phyloP scores from a whole-genome alignment of 2,888 invertebrate genomes.

The Agrilus mali region DNA sequence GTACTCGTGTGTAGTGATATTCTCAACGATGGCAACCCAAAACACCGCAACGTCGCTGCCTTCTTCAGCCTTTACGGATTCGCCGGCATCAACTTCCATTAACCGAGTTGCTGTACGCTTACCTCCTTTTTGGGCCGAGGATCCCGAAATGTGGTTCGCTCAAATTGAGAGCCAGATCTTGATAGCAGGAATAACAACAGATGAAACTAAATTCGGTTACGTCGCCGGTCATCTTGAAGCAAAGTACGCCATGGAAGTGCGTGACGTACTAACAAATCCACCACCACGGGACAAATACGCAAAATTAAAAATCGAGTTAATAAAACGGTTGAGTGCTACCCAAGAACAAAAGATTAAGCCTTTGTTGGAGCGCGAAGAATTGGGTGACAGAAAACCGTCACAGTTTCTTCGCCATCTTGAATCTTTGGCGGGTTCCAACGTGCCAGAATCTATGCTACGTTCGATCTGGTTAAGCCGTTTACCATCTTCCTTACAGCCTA shows the following conservation, averaged over 20 bases:
- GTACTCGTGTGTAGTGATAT: too few species aligned
- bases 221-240: constrained; percentile 13
- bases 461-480: constrained; percentile 4
- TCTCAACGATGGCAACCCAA: neutral
- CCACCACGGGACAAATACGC: constrained; percentile 12
- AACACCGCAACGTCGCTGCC: neutral
- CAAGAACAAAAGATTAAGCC: constrained; percentile 3
- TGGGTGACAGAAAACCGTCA: constrained; percentile 9
- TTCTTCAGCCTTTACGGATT: neutral
- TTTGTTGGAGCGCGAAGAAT: constrained; percentile 5
- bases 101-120: constrained; percentile 4
- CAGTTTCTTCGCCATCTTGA: constrained; percentile 6
- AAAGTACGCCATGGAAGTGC: constrained; percentile 14
- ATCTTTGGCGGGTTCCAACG: neutral
- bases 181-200: constrained; percentile 7
- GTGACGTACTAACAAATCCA: constrained; percentile 15
- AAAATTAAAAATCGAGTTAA: constrained; percentile 16
- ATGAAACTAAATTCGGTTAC: constrained; percentile 12
- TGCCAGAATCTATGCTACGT: constrained; percentile 1
- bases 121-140: constrained; percentile 9
- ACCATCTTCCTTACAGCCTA: constrained; percentile 1
- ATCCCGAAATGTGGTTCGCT: constrained; percentile 2
- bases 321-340: constrained; percentile 8
- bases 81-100: neutral
- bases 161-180: neutral